Evolutionary conservation across 2,888 invertebrate genomes (phyloP), one percentile per base, ranked within the genome.

Genomic region (Prosapia bicincta): DNA sequence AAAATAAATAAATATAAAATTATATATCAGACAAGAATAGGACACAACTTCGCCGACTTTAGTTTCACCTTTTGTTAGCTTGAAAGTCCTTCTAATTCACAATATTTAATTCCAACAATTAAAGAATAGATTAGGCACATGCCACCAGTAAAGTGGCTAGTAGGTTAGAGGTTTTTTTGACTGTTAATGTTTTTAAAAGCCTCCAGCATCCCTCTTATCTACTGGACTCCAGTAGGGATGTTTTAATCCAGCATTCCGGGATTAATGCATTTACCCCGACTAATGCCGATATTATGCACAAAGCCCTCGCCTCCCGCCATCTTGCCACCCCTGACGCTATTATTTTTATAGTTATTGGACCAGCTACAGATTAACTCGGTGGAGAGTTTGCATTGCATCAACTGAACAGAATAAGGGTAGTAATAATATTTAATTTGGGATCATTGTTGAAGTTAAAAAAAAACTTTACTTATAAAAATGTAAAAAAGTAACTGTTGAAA

Each of bases 161-260:
- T 65, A 10, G 67, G 26, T 25, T 26, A 32, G 26, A 28, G 38
- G 30, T 74, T 74, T 73, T 66, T 67, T 72, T 71, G 10, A 67
- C 32, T 76, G 75, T 71, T 76, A 72, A 76, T 76, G 75, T 76
- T 76, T 76, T 76, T 71, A 76, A 76, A 76, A 71, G 71, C 69
- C 74, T 26, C 72, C 30, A 25, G 32, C 66, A 66, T 43, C 66
- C 68, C 67, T 38, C 75, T 76, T 76, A 76, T 76, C 75, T 76
- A 54, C 10, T 23, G 28, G 71, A n/a, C 67, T 76, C 69, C 75
- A 76, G 71, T 54, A 68, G 69, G 43, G 74, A 74, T 69, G 74
- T 38, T 69, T 68, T 69, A 74, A 74, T 74, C 74, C 74, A 68
- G 20, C 25, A 38, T 38, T 43, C 43, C 68, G 32, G 69, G 74